These are phyloP conservation scores for Rhinoraja longicauda DNA, from an alignment of 2,797 vertebrate genomes.

Conservation along the genomic window DNA sequence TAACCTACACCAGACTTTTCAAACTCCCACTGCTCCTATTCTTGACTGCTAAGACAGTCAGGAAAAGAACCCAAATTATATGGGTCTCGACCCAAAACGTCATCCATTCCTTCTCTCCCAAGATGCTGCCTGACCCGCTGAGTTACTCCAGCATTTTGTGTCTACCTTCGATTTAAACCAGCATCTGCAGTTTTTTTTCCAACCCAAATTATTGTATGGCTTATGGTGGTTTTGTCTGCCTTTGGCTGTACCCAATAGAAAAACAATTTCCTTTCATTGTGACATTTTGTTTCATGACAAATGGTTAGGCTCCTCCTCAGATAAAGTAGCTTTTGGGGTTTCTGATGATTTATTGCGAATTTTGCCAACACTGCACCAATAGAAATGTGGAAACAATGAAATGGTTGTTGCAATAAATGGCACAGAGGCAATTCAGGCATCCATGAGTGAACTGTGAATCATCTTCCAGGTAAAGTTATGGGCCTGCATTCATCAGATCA, in stretches of 20 bases:
- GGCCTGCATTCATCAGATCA: background rate
- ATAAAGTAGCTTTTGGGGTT: background rate
- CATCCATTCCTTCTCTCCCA: too few relatives aligned
- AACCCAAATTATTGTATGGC: background rate
- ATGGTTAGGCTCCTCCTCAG: background rate
- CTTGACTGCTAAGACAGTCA: too few relatives aligned
- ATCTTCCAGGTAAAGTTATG: background rate
- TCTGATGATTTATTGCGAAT: background rate
- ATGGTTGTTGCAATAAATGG: background rate
- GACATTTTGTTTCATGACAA: background rate
- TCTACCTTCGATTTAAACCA: too few relatives aligned
- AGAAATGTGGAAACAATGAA: background rate
- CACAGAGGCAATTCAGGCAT: background rate
- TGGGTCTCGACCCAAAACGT: too few relatives aligned
- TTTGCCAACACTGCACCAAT: background rate
- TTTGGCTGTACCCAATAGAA: background rate
- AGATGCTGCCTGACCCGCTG: too few relatives aligned
- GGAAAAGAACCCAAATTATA: background rate
- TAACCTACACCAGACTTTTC: too few relatives aligned
- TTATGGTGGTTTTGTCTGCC: background rate
- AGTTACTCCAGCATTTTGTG: too few relatives aligned
- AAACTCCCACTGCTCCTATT: too few relatives aligned
- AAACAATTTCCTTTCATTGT: background rate
- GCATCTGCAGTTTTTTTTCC: too few relatives aligned
- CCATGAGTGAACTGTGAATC: background rate